Conservation (phyloP, 2,113 vertebrate genomes). For the Brienomyrus brachyistius region DNA sequence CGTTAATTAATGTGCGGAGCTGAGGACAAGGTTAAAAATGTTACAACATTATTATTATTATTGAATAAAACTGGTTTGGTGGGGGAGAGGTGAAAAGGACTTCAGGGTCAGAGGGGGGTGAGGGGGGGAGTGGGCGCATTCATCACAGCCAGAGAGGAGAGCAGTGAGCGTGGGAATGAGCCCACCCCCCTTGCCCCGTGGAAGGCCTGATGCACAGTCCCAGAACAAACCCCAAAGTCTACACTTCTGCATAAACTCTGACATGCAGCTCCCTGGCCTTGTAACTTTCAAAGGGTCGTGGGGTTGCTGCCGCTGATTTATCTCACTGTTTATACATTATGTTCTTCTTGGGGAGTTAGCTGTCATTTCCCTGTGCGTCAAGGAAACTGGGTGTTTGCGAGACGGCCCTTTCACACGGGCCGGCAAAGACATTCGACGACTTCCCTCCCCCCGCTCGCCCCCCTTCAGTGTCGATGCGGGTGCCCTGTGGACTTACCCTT, state of each 20-base stretch:
- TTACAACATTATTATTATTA: not conserved
- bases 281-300: not conserved
- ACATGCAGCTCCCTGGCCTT: not conserved
- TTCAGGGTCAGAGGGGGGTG: not conserved
- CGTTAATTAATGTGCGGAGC: not conserved
- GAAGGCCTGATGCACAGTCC: not conserved
- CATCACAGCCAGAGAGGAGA: slow-evolving; percentile 9
- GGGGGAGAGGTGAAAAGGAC: not conserved
- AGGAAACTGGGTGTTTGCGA: not conserved
- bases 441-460: not conserved
- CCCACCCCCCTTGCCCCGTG: not conserved
- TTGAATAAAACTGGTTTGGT: not conserved
- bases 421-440: not conserved
- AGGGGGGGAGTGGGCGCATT: not conserved
- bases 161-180: slow-evolving; percentile 22
- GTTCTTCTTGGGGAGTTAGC: not conserved
- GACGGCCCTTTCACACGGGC: not conserved
- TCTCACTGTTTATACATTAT: not conserved
- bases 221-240: not conserved
- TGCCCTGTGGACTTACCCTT: not conserved
- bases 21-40: not conserved
- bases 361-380: not conserved
- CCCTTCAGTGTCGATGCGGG: not conserved
- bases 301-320: not conserved
- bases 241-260: not conserved